Evolutionary conservation across 2,888 invertebrate genomes (phyloP).

Genomic region (Azorinus chamasolen): DNA sequence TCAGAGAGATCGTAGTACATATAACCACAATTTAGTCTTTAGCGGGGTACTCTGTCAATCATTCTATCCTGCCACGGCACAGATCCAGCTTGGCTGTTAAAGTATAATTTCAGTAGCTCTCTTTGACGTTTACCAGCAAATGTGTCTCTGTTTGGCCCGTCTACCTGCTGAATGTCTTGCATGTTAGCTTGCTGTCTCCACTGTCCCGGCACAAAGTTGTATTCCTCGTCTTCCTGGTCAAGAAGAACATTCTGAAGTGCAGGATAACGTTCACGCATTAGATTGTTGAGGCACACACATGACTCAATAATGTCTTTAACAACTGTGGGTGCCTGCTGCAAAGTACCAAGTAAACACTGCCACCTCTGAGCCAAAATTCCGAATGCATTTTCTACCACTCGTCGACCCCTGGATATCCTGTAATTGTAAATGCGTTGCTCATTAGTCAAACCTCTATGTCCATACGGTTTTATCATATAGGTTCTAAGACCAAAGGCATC

Average conservation of each 20-base stretch:
- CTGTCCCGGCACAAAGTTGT: conserved; percentile 56
- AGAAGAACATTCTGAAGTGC: conserved; percentile 40
- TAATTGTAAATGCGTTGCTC: conserved; percentile 67
- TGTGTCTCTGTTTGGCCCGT: conserved; percentile 50
- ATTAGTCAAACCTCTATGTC: conserved; percentile 29
- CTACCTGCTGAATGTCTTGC: conserved; percentile 35
- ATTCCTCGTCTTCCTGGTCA: conserved; percentile 59
- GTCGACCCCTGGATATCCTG: conserved; percentile 37
- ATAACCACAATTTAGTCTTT: no score
- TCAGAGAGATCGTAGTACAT: no score
- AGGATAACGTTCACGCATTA: conserved; percentile 54
- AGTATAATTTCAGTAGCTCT: conserved; percentile 53
- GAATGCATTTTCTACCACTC: conserved; percentile 34
- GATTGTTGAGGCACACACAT: conserved; percentile 58
- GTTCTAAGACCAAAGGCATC: conserved; percentile 60
- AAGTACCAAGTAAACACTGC: conserved; percentile 20
- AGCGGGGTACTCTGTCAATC: no score
- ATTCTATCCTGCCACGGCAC: conserved; percentile 66
- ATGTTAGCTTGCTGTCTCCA: conserved; percentile 56
- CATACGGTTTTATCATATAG: conserved; percentile 68
- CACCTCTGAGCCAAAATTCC: conserved; percentile 30
- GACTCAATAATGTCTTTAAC: conserved; percentile 38
- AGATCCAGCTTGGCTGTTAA: conserved; percentile 53
- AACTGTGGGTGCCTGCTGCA: conserved; percentile 40
- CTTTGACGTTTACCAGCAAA: conserved; percentile 49